Evolutionary conservation across 2,797 vertebrate genomes (phyloP).

Genomic region (Neosalanx taihuensis): DNA sequence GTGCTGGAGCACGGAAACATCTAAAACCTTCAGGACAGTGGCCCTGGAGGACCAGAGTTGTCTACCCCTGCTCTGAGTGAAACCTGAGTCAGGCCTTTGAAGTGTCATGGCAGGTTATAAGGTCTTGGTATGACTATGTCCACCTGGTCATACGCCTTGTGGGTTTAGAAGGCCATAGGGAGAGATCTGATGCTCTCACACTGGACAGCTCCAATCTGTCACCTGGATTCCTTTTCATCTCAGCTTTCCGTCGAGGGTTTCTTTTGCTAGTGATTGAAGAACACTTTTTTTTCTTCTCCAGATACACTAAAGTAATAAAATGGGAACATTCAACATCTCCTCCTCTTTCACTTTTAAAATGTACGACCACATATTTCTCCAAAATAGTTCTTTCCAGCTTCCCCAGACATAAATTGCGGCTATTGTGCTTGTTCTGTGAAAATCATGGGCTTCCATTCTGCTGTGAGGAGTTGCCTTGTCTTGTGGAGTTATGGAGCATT

Average conservation of each 20-base stretch:
- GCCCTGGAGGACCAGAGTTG: too few species aligned
- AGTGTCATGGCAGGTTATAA: conserved; percentile 31
- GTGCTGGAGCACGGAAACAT: too few species aligned
- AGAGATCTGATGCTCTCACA: neutral
- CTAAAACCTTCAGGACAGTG: too few species aligned
- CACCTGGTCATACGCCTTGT: conserved; percentile 14
- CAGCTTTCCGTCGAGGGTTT: neutral
- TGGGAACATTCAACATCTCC: neutral
- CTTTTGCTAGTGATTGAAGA: neutral
- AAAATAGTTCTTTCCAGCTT: conserved; percentile 23
- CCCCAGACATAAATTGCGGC: conserved; percentile 32
- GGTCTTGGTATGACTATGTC: conserved; percentile 14
- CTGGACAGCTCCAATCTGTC: neutral
- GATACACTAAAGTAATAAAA: neutral
- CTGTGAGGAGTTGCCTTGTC: conserved; percentile 35
- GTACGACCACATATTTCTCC: neutral
- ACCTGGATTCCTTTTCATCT: neutral
- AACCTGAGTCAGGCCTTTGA: conserved; percentile 14
- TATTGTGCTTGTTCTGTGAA: conserved; percentile 28
- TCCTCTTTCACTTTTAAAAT: neutral
- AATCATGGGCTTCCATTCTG: conserved; percentile 18
- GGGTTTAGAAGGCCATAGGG: conserved; percentile 4
- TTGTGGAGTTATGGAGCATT: conserved; percentile 35
- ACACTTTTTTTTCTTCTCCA: neutral
- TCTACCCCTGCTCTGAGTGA: conserved; percentile 12